Evolutionary conservation across 2,797 vertebrate species (phyloP).

Genomic region (Lepilemur septentrionalis): DNA sequence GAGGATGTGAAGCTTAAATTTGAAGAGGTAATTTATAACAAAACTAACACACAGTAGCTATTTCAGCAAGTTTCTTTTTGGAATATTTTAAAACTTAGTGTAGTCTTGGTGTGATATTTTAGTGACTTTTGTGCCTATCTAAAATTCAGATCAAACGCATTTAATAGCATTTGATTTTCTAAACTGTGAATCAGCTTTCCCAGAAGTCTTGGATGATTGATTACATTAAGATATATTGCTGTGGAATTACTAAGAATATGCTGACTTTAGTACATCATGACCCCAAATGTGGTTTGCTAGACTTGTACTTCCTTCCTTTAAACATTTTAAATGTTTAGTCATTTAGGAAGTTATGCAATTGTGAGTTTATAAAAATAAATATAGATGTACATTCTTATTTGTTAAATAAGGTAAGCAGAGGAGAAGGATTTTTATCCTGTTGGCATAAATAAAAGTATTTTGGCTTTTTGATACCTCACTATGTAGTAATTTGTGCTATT

Average conservation of each 20-base stretch:
- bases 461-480: neutral
- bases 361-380: neutral
- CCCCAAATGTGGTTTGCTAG: neutral
- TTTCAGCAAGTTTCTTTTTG: neutral
- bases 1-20: constrained; percentile 95
- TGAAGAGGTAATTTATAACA: constrained; percentile 91
- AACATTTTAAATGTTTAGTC: neutral
- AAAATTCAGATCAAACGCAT: neutral
- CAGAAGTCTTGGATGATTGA: neutral
- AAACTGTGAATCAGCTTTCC: neutral
- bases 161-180: neutral
- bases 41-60: neutral
- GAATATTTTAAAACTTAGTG: neutral
- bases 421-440: neutral
- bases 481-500: neutral
- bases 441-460: neutral
- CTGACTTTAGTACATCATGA: neutral
- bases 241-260: neutral
- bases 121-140: neutral
- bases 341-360: neutral
- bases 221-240: neutral
- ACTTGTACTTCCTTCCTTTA: neutral
- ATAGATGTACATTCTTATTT: neutral
- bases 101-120: neutral
- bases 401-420: neutral